These are phyloP conservation scores for Macrosoma leucophasiata DNA, from an alignment of 2,888 invertebrate genomes.

Conservation along the genomic window DNA sequence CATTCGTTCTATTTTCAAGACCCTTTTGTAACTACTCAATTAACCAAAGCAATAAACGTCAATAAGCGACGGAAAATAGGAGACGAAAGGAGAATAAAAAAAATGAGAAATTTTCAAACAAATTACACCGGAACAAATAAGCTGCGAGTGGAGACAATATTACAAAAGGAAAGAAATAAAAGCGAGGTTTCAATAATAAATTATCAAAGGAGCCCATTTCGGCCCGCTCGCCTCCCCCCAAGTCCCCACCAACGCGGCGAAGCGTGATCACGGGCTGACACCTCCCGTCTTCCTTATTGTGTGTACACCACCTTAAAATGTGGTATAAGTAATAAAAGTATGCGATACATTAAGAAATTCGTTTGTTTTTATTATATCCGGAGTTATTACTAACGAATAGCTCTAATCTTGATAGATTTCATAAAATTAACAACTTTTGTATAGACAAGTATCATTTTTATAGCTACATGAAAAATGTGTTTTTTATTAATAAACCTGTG, in stretches of 20 bases:
- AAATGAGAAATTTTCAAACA: slow-evolving; percentile 39
- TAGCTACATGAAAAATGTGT: too few relatives aligned
- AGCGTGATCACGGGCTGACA: slow-evolving; percentile 50
- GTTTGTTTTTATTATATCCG: too few relatives aligned
- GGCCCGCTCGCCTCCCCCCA: slow-evolving; percentile 25
- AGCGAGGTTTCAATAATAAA: slow-evolving; percentile 67
- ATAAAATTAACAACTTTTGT: too few relatives aligned
- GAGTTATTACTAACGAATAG: too few relatives aligned
- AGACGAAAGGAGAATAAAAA: slow-evolving; percentile 24
- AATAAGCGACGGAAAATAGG: slow-evolving; percentile 18
- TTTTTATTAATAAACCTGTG: too few relatives aligned
- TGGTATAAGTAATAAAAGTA: slow-evolving; percentile 24
- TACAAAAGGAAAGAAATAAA: slow-evolving; percentile 57
- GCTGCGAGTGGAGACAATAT: slow-evolving; percentile 53
- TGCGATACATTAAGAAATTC: too few relatives aligned
- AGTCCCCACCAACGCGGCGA: too few relatives aligned
- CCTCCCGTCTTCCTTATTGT: slow-evolving; percentile 60
- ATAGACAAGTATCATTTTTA: too few relatives aligned
- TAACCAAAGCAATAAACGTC: slow-evolving; percentile 2
- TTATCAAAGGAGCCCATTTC: slow-evolving; percentile 50
- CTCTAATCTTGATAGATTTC: too few relatives aligned
- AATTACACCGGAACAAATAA: slow-evolving; percentile 58
- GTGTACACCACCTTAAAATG: slow-evolving; percentile 42
- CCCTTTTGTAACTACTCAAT: slow-evolving; percentile 1
- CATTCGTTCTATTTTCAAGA: slow-evolving; percentile 4